Evolutionary conservation across 2,888 invertebrate genomes (phyloP).

Genomic region (Cataglyphis rosenhaueri): DNA sequence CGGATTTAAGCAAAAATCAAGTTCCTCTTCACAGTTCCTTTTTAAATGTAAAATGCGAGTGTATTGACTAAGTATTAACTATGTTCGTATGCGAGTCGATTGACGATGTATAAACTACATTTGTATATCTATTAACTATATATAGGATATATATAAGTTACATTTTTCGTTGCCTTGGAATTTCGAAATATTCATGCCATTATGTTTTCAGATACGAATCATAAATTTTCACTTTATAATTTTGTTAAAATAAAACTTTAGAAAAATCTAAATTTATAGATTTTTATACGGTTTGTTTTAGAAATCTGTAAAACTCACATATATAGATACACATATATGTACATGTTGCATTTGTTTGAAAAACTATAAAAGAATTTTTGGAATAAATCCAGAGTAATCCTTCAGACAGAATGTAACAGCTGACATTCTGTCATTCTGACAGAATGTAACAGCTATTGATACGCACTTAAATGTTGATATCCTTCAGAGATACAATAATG

Average conservation of each 20-base stretch:
- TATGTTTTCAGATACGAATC: not conserved
- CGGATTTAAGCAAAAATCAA: too few species aligned
- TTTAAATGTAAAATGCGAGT: not conserved
- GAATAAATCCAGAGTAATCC: conserved; percentile 19
- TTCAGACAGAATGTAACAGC: not conserved
- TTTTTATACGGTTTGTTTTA: not conserved
- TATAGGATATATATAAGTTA: not conserved
- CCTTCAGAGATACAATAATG: not conserved
- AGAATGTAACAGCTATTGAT: conserved; percentile 7
- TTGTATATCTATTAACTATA: not conserved
- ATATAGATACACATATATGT: not conserved
- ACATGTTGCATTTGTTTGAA: not conserved
- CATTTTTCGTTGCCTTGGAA: not conserved
- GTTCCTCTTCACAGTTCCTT: too few species aligned
- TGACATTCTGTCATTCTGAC: too few species aligned
- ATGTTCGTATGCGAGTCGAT: not conserved
- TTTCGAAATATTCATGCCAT: not conserved
- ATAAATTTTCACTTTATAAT: not conserved
- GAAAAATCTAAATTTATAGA: not conserved
- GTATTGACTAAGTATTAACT: not conserved
- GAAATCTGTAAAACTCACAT: not conserved
- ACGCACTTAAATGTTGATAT: conserved; percentile 31
- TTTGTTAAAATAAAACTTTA: not conserved
- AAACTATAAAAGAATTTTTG: not conserved
- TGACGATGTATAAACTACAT: not conserved